Evolutionary conservation across 2,113 vertebrate genomes (phyloP).

Genomic region (Thunnus maccoyii): DNA sequence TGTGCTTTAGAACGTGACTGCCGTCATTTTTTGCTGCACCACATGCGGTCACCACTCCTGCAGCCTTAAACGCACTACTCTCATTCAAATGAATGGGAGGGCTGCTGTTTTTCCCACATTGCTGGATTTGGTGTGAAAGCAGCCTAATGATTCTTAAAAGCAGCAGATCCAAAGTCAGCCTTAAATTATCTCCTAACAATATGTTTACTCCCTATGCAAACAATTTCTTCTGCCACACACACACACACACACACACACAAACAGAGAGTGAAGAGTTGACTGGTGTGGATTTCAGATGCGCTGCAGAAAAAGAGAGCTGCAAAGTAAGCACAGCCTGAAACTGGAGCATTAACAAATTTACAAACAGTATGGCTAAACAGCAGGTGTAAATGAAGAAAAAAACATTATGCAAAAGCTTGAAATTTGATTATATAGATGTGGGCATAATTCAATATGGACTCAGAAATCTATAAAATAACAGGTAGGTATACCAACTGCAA

Average conservation of each 20-base stretch:
- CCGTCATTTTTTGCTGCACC: no score
- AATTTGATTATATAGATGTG: constrained; percentile 1
- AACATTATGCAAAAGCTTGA: background rate
- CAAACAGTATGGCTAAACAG: constrained; percentile 13
- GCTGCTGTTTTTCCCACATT: no score
- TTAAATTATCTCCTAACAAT: constrained; percentile 60
- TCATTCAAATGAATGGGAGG: no score
- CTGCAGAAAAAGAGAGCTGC: constrained; percentile 41
- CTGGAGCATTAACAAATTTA: constrained; percentile 29
- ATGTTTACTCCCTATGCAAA: constrained; percentile 35
- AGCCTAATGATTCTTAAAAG: constrained; percentile 16
- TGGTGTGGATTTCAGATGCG: constrained; percentile 42
- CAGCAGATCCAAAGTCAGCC: constrained; percentile 52
- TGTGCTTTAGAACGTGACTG: no score
- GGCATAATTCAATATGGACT: background rate
- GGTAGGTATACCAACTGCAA: background rate
- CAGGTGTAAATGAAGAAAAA: constrained; percentile 23
- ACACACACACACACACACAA: no score
- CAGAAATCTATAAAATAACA: background rate
- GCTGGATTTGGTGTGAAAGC: no score
- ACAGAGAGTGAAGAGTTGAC: constrained; percentile 31
- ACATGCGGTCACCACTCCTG: no score
- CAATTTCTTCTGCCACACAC: constrained; percentile 17
- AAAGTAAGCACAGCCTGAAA: constrained; percentile 40
- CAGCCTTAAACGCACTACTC: no score